Evolutionary conservation across 2,113 vertebrate genomes (phyloP).

Genomic region (Fukomys damarensis): DNA sequence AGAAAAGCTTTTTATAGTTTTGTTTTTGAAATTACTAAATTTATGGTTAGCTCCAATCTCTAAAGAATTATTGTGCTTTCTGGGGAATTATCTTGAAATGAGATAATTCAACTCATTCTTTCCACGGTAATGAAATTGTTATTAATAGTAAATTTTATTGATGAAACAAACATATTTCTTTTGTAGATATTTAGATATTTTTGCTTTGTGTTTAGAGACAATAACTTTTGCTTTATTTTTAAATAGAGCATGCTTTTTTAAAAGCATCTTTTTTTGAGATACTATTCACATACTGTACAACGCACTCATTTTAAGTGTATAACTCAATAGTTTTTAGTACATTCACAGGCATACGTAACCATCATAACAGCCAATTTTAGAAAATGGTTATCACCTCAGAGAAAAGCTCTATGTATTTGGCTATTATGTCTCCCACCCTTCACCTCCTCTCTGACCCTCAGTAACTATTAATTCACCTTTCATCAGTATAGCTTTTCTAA

Average conservation of each 20-base stretch:
- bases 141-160: conserved; percentile 55
- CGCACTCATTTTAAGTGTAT: background rate
- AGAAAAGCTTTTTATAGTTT: conserved; percentile 58
- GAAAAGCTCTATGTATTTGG: background rate
- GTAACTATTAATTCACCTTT: background rate
- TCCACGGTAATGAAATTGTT: conserved; percentile 47
- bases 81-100: conserved; percentile 35
- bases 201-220: conserved; percentile 35
- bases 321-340: background rate
- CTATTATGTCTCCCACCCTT: background rate
- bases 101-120: conserved; percentile 1
- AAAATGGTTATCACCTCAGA: background rate
- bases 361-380: background rate
- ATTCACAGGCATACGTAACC: background rate
- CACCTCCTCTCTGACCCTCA: background rate
- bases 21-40: conserved; percentile 59
- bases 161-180: conserved; percentile 31
- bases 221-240: background rate
- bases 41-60: conserved; percentile 43
- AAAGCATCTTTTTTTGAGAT: background rate
- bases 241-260: conserved; percentile 11
- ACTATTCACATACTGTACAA: background rate
- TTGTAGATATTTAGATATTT: conserved; percentile 5
- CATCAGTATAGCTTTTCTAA: background rate
- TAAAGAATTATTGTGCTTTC: conserved; percentile 33